Percentiles rank a stretch among this genome's conserved stretches.
These are phyloP conservation scores for Salvator merianae DNA, from an alignment of 2,113 vertebrate species.

Conservation along the genomic window DNA sequence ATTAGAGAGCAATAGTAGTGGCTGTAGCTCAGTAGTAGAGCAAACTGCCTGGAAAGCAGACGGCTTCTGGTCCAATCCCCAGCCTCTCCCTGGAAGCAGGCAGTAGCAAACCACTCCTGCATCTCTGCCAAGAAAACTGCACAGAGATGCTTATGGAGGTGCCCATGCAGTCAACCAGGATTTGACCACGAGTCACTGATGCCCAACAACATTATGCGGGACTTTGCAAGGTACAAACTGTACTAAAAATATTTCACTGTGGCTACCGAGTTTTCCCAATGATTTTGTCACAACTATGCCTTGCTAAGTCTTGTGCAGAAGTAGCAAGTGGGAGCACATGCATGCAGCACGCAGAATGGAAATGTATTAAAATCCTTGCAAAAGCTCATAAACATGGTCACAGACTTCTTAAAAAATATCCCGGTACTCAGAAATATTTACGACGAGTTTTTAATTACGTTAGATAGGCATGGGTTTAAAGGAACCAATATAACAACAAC, in stretches of 20 bases:
- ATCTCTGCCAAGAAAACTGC: too few species aligned
- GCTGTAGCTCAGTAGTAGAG: too few species aligned
- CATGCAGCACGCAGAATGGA: not conserved
- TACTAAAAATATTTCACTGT: not conserved
- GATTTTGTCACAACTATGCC: not conserved
- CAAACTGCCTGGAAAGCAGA: too few species aligned
- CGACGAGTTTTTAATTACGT: not conserved
- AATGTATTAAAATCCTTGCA: not conserved
- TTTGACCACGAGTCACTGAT: too few species aligned
- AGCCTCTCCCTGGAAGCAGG: too few species aligned
- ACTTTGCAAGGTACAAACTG: not conserved
- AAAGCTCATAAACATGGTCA: too few species aligned
- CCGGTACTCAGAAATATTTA: fast-evolving
- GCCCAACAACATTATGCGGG: too few species aligned
- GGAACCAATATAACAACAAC: not conserved
- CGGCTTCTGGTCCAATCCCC: too few species aligned
- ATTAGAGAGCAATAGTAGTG: not conserved
- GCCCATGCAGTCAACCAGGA: too few species aligned
- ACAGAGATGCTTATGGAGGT: too few species aligned
- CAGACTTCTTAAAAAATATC: conserved; percentile 3
- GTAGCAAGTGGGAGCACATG: fast-evolving
- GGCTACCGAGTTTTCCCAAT: not conserved
- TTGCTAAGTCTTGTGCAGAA: not conserved
- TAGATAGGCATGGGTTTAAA: not conserved
- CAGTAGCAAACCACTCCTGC: too few species aligned